Evolutionary conservation across 1,140 invertebrate genomes (phyloP).

Genomic region (Colletes latitarsis): DNA sequence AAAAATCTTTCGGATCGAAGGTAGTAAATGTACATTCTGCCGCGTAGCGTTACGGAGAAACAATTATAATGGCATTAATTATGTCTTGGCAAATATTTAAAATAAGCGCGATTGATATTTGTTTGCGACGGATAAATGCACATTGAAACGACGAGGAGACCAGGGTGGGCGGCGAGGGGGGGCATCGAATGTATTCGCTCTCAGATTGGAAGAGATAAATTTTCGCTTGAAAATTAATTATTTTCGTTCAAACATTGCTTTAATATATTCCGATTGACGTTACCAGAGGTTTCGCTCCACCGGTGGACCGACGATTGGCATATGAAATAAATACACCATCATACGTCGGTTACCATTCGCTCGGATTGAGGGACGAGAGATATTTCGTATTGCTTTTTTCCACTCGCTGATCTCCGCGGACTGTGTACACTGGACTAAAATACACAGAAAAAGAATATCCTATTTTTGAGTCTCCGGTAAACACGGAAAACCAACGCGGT

Average conservation of each 20-base stretch:
- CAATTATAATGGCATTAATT: conserved; percentile 71
- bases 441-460: conserved; percentile 59
- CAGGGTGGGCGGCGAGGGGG: background rate
- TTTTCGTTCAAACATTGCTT: conserved; percentile 75
- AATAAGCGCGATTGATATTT: conserved; percentile 69
- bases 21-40: conserved; percentile 10
- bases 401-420: conserved; percentile 52
- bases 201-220: conserved; percentile 64
- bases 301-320: conserved; percentile 60
- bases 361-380: conserved; percentile 41
- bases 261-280: conserved; percentile 77
- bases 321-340: conserved; percentile 67
- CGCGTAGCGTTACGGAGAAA: conserved; percentile 36
- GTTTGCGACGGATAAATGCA: conserved; percentile 61
- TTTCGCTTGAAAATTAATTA: conserved; percentile 76
- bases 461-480: conserved; percentile 53
- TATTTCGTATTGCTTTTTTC: conserved; percentile 61
- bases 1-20: background rate
- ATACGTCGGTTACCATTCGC: conserved; percentile 51
- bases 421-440: conserved; percentile 57
- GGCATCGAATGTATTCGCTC: conserved; percentile 27
- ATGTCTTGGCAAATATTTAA: conserved; percentile 71
- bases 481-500: conserved; percentile 20
- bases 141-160: background rate
- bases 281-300: conserved; percentile 33